Base-by-base conservation (phyloP, 2,113 vertebrate species). In the Phalacrocorax pelagicus region DNA sequence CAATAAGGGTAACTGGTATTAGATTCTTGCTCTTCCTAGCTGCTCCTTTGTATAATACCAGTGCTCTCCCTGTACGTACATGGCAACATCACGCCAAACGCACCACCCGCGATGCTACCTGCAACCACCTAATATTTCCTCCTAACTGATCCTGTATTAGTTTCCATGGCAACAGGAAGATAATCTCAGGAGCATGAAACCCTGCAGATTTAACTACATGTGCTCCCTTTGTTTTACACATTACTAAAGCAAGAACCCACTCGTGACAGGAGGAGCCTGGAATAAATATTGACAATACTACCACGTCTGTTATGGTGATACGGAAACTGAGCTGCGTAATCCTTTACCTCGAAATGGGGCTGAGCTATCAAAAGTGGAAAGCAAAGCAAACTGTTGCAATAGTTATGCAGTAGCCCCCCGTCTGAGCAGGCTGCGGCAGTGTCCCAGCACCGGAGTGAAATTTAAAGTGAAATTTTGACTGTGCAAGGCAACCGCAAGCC, bases 91-190 rank as follows among this genome's bases (percentile, higher is more conserved):
- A 12, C 30, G 55, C 36, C 57, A 40, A 69, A 24, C 20, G 12
- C 38, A 67, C 44, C 42, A 62, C 30, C 23, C 36, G 24, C 30
- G 34, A 20, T 10, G 17, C 49, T 79, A 59, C 62, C 78, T 74
- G 51, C 38, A 38, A 4, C 65, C 66, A 81, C 61, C 23, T 38
- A 78, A 4, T 66, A 61, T 22, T 85, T 83, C 70, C 44, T 89
- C 66, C 65, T 72, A 47, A 73, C 24, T 57, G 69, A 91, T 40
- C 36, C 81, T 83, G 8, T 61, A 66, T 87, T 75, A 29, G 90
- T 96, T 96, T 92, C 91, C 55, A 65, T 79, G 87, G 90, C 67
- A 92, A 96, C 74, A 83, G 40, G n/a, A 80, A 63, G 77, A 92
- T 46, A 46, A 10, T 54, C 82, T 40, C 27, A 52, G 62, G 70